Base-by-base conservation (phyloP, 2,888 invertebrate species). In the Cenopis cana region DNA sequence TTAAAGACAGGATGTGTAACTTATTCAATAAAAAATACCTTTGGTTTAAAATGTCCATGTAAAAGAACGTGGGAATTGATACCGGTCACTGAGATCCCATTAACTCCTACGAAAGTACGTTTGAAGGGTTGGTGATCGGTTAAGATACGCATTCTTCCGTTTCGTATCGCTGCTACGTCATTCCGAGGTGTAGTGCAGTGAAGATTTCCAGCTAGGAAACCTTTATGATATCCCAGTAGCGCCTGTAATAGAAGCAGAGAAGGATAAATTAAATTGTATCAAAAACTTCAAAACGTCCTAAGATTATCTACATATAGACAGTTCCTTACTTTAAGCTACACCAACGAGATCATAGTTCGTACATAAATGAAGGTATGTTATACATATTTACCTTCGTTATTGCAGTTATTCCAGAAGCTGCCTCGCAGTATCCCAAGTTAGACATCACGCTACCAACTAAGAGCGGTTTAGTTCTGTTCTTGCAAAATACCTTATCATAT, bases 161-260 rank as follows among this genome's bases (percentile, higher is more conserved):
- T 92, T 0, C 85, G 82, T 11, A 95, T 78, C 12, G 93, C 93
- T 36, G 86, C 85, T 0, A 94, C 80, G 36, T 91, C 93, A 54
- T 85, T 83, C 3, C 94, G 87, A 0, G 96, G 95, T 1, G 82
- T 87, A 0, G 93, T 89, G 81, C 90, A 96, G 83, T 97, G 95
- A 33, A 97, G 89, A 83, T 97, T 97, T 0, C 95, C 95, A 0
- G 97, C 96, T 68, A 97, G 93, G 9, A 89, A 77, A 0, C 95
- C 95, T 41, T 91, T 90, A 81, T 96, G 95, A 90, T 96, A 96
- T 0, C 95, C 94, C 55, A 97, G 89, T 12, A 86, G 72, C 0
- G 87, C 79, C 87, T 87, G 94, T 77, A 18, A 17, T 18, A 9
- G 18, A 41, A 41, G 11, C 41, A 11, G 14, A 14, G 4, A 41